Evolutionary conservation across 2,888 invertebrate genomes (phyloP).

Genomic region (Drosophila robusta): DNA sequence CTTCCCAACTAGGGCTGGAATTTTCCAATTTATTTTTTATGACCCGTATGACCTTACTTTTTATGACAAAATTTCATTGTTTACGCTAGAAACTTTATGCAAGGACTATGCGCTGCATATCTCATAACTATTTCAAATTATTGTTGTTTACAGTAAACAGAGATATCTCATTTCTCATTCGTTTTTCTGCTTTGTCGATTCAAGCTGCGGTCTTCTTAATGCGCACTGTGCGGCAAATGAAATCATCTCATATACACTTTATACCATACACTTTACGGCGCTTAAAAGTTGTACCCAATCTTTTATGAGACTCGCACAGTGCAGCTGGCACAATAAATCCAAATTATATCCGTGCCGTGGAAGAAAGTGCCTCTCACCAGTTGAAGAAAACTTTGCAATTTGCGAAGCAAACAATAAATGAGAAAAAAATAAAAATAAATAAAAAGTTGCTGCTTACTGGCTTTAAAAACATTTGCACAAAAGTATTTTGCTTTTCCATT

Average conservation of each 20-base stretch:
- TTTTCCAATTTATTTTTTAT: constrained; percentile 1
- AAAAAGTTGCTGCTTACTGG: constrained; percentile 48
- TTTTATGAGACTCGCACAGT: constrained; percentile 42
- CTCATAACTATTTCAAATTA: neutral
- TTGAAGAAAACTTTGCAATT: constrained; percentile 58
- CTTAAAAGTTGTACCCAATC: constrained; percentile 50
- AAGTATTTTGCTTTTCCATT: constrained; percentile 47
- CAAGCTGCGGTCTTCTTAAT: constrained; percentile 1
- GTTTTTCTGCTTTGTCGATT: neutral
- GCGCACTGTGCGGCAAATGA: constrained; percentile 9
- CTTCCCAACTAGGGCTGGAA: neutral
- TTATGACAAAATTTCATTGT: constrained; percentile 1
- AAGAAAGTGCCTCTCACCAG: constrained; percentile 37
- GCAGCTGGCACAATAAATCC: constrained; percentile 61
- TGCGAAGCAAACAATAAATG: constrained; percentile 29
- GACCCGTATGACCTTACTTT: neutral
- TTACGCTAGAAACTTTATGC: neutral
- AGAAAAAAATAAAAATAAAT: constrained; percentile 44
- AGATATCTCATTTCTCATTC: neutral
- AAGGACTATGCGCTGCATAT: neutral
- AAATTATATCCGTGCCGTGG: constrained; percentile 47
- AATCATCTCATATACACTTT: constrained; percentile 25
- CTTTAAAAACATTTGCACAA: constrained; percentile 34
- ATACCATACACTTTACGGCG: constrained; percentile 34
- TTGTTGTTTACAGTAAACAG: constrained; percentile 3